Evolutionary conservation across 2,888 invertebrate genomes (phyloP).

Genomic region (Sipha maydis): DNA sequence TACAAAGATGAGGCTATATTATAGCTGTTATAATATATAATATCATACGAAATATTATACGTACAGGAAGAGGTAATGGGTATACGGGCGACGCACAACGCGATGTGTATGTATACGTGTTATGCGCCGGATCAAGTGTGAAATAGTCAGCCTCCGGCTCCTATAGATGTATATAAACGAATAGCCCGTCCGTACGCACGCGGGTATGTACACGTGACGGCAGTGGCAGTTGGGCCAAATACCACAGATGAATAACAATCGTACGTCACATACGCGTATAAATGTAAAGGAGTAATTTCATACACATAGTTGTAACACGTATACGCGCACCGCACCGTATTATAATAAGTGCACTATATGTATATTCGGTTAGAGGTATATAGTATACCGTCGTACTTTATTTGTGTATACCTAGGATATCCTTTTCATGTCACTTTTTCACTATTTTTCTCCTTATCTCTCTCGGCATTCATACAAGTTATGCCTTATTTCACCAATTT

Average conservation of each 20-base stretch:
- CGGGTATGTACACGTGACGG: background rate
- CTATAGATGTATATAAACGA: background rate
- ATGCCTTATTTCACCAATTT: background rate
- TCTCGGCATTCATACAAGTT: background rate
- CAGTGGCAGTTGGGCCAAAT: slow-evolving; percentile 52
- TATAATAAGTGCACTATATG: no score
- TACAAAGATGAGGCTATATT: background rate
- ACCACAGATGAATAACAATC: slow-evolving; percentile 45
- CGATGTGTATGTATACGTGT: background rate
- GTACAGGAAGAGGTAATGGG: background rate
- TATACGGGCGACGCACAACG: background rate
- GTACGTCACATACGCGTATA: background rate
- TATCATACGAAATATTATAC: background rate
- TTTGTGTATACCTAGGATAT: background rate
- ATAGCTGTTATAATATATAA: background rate
- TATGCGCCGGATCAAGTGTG: slow-evolving; percentile 33
- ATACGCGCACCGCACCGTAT: background rate
- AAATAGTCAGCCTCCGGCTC: slow-evolving; percentile 55
- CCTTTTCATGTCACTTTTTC: background rate
- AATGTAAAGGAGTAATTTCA: background rate
- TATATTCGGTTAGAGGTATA: no score
- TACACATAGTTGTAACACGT: no score
- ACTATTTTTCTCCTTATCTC: no score
- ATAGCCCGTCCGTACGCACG: background rate
- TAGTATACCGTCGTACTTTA: background rate